phyloP scores from a whole-genome alignment of 2,888 invertebrate genomes.

The Diadegma fenestrale region DNA sequence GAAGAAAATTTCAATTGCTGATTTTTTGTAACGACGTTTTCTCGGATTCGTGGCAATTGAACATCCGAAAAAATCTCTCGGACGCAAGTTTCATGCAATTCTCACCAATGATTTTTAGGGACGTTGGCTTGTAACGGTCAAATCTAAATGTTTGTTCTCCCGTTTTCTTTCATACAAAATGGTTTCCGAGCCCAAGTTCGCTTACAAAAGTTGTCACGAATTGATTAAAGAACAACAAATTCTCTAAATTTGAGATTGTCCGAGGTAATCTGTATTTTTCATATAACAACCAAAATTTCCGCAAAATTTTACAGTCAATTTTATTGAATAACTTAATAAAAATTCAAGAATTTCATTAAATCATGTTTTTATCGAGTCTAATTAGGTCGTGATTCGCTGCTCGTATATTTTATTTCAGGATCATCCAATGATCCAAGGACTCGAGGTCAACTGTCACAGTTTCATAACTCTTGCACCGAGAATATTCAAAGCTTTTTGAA shows the following conservation, averaged over 20 bases:
- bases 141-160: too few relatives aligned
- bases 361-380: constrained; percentile 6
- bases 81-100: neutral
- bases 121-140: too few relatives aligned
- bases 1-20: constrained; percentile 58
- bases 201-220: too few relatives aligned
- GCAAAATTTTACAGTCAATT: too few relatives aligned
- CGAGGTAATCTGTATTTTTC: too few relatives aligned
- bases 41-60: neutral
- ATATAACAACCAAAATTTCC: too few relatives aligned
- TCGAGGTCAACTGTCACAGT: constrained; percentile 8
- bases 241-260: too few relatives aligned
- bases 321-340: too few relatives aligned
- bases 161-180: too few relatives aligned
- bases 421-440: constrained; percentile 4
- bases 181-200: too few relatives aligned
- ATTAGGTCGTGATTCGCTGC: constrained; percentile 52
- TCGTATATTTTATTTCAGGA: constrained; percentile 70
- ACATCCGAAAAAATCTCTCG: neutral
- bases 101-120: too few relatives aligned
- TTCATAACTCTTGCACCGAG: constrained; percentile 11
- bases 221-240: too few relatives aligned
- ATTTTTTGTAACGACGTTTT: neutral
- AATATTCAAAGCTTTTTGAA: neutral
- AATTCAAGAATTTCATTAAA: constrained; percentile 10